Evolutionary conservation across 2,888 invertebrate species (phyloP).

Genomic region (Erebia epiphron): DNA sequence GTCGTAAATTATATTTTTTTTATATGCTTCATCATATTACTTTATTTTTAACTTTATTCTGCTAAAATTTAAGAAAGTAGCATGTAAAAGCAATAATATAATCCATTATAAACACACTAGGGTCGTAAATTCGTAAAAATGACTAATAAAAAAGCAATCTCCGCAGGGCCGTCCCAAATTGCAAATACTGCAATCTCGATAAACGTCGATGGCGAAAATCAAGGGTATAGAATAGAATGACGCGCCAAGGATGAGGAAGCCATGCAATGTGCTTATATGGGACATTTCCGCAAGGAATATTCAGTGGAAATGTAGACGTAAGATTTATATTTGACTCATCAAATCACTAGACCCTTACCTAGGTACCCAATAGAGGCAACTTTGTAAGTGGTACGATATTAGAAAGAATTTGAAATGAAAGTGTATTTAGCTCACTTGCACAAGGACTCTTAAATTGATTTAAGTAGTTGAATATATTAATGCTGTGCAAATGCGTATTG

Average conservation of each 20-base stretch:
- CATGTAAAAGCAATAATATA: not conserved
- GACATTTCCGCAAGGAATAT: not conserved
- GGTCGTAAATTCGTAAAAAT: slow-evolving; percentile 7
- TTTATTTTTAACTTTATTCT: too few relatives aligned
- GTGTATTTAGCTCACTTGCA: too few relatives aligned
- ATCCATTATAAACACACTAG: not conserved
- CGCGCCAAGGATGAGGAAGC: not conserved
- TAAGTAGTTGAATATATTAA: too few relatives aligned
- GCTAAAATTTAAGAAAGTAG: not conserved
- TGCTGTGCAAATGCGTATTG: too few relatives aligned
- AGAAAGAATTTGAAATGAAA: too few relatives aligned
- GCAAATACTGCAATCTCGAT: slow-evolving; percentile 34
- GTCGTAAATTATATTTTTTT: too few relatives aligned
- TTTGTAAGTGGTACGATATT: too few relatives aligned
- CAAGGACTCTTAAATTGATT: too few relatives aligned
- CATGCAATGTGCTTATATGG: not conserved
- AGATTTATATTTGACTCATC: not conserved
- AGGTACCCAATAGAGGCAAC: too few relatives aligned
- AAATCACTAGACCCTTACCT: not conserved
- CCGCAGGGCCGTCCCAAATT: slow-evolving; percentile 33
- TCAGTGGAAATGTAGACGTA: not conserved
- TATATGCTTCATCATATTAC: too few relatives aligned
- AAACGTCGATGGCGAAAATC: slow-evolving; percentile 35
- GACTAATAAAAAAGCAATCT: slow-evolving; percentile 32
- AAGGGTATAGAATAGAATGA: slow-evolving; percentile 27